A percentile compares a stretch with the other conserved stretches of the same genome.
Conservation (phyloP, 37 sponge, comb jelly and placozoan genomes). For the Axinella damicornis region DNA sequence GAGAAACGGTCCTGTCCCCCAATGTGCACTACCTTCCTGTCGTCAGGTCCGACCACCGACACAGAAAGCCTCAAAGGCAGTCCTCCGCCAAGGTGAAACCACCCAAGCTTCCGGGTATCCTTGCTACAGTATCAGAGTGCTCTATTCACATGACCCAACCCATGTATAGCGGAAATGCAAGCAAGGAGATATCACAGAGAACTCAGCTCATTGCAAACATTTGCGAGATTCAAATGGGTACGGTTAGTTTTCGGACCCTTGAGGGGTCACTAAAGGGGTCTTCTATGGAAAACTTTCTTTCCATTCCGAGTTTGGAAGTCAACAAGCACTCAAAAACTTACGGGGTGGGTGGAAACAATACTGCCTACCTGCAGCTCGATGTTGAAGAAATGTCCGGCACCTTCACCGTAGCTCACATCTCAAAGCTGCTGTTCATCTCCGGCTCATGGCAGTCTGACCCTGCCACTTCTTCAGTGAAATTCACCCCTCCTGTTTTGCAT, state of each 20-base stretch:
- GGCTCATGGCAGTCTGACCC: constrained; percentile 23
- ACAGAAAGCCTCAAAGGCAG: background rate
- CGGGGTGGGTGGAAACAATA: background rate
- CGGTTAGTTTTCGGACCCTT: background rate
- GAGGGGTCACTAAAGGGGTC: background rate
- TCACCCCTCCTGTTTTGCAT: background rate
- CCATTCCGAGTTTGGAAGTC: background rate
- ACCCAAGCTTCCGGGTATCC: constrained; percentile 20
- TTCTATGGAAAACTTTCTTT: background rate
- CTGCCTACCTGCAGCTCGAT: constrained; percentile 1
- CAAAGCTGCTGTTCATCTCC: constrained; percentile 8
- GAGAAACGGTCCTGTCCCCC: constrained; percentile 1
- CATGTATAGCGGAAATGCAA: constrained; percentile 79
- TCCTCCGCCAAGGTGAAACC: background rate
- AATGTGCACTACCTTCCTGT: constrained; percentile 35
- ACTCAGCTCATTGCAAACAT: background rate
- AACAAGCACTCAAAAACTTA: constrained; percentile 7
- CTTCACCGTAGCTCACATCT: constrained; percentile 11
- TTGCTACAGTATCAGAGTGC: background rate
- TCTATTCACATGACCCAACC: constrained; percentile 24
- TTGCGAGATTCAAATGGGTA: background rate
- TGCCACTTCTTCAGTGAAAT: background rate
- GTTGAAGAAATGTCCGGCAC: background rate
- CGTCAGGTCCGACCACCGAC: background rate
- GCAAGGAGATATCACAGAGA: constrained; percentile 38